These are phyloP conservation scores for Tragopan temminckii DNA, from an alignment of 2,797 vertebrate species.

Conservation along the genomic window DNA sequence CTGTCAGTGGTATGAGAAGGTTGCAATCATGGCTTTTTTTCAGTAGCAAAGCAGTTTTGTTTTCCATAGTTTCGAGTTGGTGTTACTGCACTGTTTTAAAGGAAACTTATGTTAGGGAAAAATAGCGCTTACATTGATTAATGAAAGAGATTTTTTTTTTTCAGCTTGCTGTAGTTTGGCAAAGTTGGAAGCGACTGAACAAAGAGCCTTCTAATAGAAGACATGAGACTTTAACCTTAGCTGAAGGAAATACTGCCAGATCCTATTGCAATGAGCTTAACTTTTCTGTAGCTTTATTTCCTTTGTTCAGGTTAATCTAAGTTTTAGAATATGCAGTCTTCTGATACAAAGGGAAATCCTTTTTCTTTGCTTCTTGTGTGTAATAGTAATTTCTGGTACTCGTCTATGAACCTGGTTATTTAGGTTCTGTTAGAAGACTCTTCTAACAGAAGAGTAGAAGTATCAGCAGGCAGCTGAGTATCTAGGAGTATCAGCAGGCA, in stretches of 20 bases:
- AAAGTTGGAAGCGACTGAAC: background rate
- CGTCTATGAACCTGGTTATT: background rate
- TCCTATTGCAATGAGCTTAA: background rate
- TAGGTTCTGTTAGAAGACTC: background rate
- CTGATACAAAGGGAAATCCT: background rate
- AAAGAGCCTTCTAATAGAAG: background rate
- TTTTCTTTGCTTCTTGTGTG: background rate
- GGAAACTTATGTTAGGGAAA: background rate
- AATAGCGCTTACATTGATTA: background rate
- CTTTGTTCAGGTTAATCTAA: background rate
- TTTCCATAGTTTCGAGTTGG: background rate
- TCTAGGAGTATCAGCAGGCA: background rate
- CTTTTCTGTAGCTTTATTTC: background rate
- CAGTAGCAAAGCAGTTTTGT: background rate
- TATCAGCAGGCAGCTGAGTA: background rate
- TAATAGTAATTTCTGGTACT: background rate
- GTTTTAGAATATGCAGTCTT: background rate
- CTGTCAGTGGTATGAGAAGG: background rate
- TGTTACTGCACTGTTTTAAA: background rate
- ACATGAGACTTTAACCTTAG: background rate
- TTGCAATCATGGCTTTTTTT: background rate
- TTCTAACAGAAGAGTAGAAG: no score
- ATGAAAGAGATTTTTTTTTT: background rate
- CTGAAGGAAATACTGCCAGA: background rate
- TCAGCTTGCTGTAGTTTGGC: background rate